Conservation (phyloP, 2,888 invertebrate genomes). For the Xanthia togata region DNA sequence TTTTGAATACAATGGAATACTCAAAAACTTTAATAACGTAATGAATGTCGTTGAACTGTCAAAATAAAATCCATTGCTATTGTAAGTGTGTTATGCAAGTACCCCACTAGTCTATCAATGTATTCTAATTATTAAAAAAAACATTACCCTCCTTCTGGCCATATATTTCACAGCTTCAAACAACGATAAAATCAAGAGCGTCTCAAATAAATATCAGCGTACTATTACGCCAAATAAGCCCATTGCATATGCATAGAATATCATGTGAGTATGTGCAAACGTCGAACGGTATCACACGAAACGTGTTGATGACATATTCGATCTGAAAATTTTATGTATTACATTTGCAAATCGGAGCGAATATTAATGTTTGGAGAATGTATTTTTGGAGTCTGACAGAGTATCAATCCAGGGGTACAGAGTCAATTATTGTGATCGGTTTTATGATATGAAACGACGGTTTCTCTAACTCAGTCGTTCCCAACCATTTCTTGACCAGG, state of each 20-base stretch:
- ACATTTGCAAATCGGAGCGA: slow-evolving; percentile 46
- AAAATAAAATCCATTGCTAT: too few species aligned
- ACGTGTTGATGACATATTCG: slow-evolving; percentile 38
- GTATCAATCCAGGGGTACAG: too few species aligned
- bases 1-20: too few species aligned
- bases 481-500: too few species aligned
- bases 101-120: too few species aligned
- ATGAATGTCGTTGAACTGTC: too few species aligned
- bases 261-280: slow-evolving; percentile 36
- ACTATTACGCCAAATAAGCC: slow-evolving; percentile 16
- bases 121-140: too few species aligned
- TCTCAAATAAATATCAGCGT: slow-evolving; percentile 3
- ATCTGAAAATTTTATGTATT: slow-evolving; percentile 51
- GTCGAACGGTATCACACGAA: slow-evolving; percentile 41
- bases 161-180: neutral
- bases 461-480: too few species aligned
- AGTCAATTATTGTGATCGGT: neutral
- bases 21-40: too few species aligned
- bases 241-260: slow-evolving; percentile 67
- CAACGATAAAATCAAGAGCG: neutral
- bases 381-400: neutral
- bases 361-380: slow-evolving; percentile 21
- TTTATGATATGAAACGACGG: neutral
- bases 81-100: too few species aligned
- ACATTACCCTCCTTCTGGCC: neutral